Evolutionary conservation across 1,140 invertebrate genomes (phyloP).

Genomic region (Tetramorium simillimum): DNA sequence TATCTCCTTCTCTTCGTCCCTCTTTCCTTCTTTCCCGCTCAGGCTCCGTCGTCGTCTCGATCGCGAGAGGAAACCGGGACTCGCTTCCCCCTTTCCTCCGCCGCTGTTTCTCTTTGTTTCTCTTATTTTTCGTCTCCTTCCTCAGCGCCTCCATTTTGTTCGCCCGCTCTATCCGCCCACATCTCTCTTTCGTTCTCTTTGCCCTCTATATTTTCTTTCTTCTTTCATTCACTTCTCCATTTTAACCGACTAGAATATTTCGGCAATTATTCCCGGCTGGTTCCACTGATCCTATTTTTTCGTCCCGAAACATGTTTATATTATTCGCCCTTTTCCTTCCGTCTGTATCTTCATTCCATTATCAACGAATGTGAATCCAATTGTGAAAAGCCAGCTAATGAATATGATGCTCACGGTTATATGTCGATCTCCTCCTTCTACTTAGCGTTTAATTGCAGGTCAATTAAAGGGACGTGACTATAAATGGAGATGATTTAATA

Average conservation of each 20-base stretch:
- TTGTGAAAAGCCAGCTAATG: constrained; percentile 32
- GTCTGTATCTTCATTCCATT: neutral
- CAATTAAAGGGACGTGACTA: constrained; percentile 3
- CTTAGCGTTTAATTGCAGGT: constrained; percentile 49
- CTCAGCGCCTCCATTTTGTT: constrained; percentile 53
- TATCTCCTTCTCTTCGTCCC: constrained; percentile 69
- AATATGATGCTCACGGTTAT: constrained; percentile 46
- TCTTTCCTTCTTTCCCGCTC: constrained; percentile 61
- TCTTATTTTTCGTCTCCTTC: constrained; percentile 61
- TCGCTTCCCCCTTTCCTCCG: constrained; percentile 29
- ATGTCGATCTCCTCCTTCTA: constrained; percentile 28
- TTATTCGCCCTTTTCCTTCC: neutral
- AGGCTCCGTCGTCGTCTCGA: constrained; percentile 50
- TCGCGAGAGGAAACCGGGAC: constrained; percentile 45
- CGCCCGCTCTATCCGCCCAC: constrained; percentile 51
- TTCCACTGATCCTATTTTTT: constrained; percentile 42
- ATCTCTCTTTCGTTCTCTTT: constrained; percentile 52
- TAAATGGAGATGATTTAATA: neutral
- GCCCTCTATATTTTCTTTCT: neutral
- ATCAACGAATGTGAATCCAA: constrained; percentile 9
- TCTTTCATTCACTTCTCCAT: constrained; percentile 54
- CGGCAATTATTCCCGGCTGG: constrained; percentile 77
- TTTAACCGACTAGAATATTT: constrained; percentile 76
- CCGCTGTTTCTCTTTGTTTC: constrained; percentile 71
- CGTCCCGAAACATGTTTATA: neutral